These are phyloP conservation scores for Tenrec ecaudatus DNA, from an alignment of 2,113 vertebrate genomes.

Conservation along the genomic window DNA sequence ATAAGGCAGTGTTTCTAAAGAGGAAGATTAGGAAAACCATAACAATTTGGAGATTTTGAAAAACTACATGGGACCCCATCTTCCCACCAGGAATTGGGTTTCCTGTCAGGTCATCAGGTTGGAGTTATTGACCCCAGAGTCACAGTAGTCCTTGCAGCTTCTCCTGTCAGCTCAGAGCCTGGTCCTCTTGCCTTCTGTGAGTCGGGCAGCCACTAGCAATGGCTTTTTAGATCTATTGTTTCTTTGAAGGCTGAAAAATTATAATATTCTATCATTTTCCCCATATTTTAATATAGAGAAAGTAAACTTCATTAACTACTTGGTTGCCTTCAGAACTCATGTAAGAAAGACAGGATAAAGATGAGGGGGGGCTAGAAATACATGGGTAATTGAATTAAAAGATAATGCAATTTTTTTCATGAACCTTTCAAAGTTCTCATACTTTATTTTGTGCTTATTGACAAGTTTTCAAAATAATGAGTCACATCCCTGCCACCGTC, in stretches of 20 bases:
- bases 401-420: too few species aligned
- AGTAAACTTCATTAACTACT: not conserved
- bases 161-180: not conserved
- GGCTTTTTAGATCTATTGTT: constrained; percentile 17
- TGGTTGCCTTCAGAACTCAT: not conserved
- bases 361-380: too few species aligned
- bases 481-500: not conserved
- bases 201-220: not conserved
- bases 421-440: too few species aligned
- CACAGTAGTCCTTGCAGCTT: not conserved
- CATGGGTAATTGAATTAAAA: too few species aligned
- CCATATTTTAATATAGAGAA: constrained; percentile 3
- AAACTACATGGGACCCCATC: not conserved
- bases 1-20: not conserved
- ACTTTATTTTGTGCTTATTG: constrained; percentile 34
- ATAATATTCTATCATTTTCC: not conserved
- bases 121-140: not conserved
- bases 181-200: not conserved
- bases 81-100: not conserved
- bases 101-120: constrained; percentile 14
- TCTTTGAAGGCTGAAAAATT: not conserved
- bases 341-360: not conserved
- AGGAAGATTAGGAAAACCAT: not conserved
- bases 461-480: constrained; percentile 3
- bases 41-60: not conserved